These are phyloP conservation scores for Chloroceryle inda DNA, from an alignment of 2,797 vertebrate species.

Conservation along the genomic window DNA sequence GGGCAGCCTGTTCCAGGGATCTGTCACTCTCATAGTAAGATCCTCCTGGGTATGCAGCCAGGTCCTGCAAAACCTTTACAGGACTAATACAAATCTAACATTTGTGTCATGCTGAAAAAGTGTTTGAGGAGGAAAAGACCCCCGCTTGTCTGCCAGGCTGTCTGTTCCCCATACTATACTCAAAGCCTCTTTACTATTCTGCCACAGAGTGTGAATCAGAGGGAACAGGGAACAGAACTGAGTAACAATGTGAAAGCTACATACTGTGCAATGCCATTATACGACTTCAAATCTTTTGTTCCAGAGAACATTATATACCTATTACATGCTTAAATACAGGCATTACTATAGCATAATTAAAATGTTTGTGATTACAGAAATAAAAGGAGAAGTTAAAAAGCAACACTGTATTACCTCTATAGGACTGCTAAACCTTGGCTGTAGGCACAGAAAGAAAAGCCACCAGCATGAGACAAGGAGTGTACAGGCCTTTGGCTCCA, in stretches of 20 bases:
- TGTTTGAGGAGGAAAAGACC: conserved; percentile 23
- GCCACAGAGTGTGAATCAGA: conserved; percentile 20
- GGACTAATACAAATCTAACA: conserved; percentile 1
- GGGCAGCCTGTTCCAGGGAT: too few species aligned
- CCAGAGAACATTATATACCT: conserved; percentile 56
- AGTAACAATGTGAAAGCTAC: conserved; percentile 19
- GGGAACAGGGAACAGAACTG: not conserved
- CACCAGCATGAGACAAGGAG: not conserved
- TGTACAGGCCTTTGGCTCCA: not conserved
- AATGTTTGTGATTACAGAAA: conserved; percentile 62
- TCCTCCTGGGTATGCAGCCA: not conserved
- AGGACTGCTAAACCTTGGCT: not conserved
- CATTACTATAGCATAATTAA: conserved; percentile 50
- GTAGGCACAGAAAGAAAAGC: conserved; percentile 28
- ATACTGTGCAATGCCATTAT: conserved; percentile 19
- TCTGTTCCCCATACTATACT: conserved; percentile 12
- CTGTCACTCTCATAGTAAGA: too few species aligned
- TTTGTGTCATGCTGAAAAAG: conserved; percentile 11
- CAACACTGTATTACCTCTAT: not conserved
- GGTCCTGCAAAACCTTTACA: not conserved
- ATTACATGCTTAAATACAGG: conserved; percentile 58
- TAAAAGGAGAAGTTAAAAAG: conserved; percentile 52
- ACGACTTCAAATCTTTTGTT: conserved; percentile 52
- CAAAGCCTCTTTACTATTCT: conserved; percentile 30
- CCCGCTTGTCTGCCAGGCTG: conserved; percentile 18